Evolutionary conservation across 2,888 invertebrate species (phyloP).

Genomic region (Troglohyphantes excavatus): DNA sequence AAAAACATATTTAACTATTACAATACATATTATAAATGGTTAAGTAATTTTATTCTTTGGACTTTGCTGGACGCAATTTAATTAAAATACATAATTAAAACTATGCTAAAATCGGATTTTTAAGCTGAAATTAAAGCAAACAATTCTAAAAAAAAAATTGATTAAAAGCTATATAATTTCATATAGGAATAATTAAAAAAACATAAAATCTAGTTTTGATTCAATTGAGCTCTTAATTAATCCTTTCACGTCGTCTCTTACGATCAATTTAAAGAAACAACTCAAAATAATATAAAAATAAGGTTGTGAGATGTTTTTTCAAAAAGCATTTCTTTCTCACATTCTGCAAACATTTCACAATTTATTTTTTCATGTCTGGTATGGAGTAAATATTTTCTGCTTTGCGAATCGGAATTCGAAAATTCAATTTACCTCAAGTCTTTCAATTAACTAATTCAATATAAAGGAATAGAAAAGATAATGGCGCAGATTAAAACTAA

Average conservation of each 20-base stretch:
- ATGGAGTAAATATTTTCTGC: slow-evolving; percentile 3
- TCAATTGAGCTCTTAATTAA: not conserved
- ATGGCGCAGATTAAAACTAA: slow-evolving; percentile 51
- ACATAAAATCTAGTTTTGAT: too few species aligned
- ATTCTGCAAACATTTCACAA: not conserved
- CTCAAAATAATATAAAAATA: not conserved
- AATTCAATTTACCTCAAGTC: slow-evolving; percentile 47
- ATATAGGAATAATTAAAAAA: too few species aligned
- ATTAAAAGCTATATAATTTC: too few species aligned
- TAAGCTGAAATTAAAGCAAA: too few species aligned
- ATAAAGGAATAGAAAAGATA: slow-evolving; percentile 20
- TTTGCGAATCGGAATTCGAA: slow-evolving; percentile 38
- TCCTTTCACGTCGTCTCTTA: not conserved
- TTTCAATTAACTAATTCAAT: slow-evolving; percentile 64
- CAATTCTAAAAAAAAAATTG: too few species aligned
- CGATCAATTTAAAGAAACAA: not conserved
- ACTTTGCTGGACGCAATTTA: too few species aligned
- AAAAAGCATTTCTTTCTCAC: not conserved
- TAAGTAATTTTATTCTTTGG: too few species aligned
- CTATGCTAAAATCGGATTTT: too few species aligned
- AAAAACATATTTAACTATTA: too few species aligned
- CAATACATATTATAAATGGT: too few species aligned
- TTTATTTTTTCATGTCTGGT: not conserved
- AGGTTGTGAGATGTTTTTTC: not conserved
- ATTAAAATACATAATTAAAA: too few species aligned